These are phyloP conservation scores for Hybognathus amarus DNA, from an alignment of 2,797 vertebrate genomes.

Conservation along the genomic window DNA sequence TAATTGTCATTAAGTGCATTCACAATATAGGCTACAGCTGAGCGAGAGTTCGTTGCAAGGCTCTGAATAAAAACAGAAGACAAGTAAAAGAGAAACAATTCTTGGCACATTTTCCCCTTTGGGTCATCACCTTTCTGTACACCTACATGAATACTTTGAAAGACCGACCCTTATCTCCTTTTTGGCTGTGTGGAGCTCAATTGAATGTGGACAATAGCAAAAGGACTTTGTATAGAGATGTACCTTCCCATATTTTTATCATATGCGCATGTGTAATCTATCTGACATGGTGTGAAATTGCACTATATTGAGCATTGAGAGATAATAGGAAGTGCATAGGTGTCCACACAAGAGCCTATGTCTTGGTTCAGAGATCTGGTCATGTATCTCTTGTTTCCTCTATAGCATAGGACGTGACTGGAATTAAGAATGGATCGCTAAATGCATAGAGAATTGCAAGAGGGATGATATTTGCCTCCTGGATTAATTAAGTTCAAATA, in stretches of 20 bases:
- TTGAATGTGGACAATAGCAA: slow-evolving; percentile 8
- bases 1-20: too few species aligned
- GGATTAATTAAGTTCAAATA: neutral
- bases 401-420: slow-evolving; percentile 19
- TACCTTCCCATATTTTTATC: slow-evolving; percentile 7
- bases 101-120: neutral
- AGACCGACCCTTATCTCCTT: slow-evolving; percentile 7
- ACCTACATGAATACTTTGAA: slow-evolving; percentile 14
- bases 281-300: slow-evolving; percentile 23
- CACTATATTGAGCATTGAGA: neutral
- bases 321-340: neutral
- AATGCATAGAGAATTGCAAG: neutral
- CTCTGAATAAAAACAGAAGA: too few species aligned
- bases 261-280: slow-evolving; percentile 35
- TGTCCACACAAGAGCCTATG: neutral
- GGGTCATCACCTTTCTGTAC: slow-evolving; percentile 22
- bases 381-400: slow-evolving; percentile 28
- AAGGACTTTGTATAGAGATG: slow-evolving; percentile 10
- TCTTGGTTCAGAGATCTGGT: slow-evolving; percentile 15
- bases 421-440: slow-evolving; percentile 11
- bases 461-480: neutral
- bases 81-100: neutral
- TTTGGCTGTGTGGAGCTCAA: neutral
- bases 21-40: too few species aligned
- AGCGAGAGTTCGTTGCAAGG: too few species aligned